Percentiles rank a stretch among this genome's conserved stretches.
Conservation (phyloP, 2,888 invertebrate species). For the Antheraea yamamai region DNA sequence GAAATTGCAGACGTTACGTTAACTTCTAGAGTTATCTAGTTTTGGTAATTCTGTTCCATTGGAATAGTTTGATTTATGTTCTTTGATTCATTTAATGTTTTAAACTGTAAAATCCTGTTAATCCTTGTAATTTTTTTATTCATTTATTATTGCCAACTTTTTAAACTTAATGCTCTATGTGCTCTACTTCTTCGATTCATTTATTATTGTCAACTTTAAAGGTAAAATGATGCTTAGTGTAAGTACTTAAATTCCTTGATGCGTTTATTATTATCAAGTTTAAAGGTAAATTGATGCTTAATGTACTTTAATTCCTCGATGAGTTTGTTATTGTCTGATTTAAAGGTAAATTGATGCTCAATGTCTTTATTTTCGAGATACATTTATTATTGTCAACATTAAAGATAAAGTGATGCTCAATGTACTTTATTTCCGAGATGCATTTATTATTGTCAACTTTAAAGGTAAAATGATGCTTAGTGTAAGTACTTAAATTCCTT, state of each 20-base stretch:
- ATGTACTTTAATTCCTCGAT: too few relatives aligned
- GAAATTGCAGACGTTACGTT: slow-evolving; percentile 56
- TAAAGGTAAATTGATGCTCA: too few relatives aligned
- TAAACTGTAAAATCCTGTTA: too few relatives aligned
- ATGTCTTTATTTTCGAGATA: too few relatives aligned
- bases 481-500: too few relatives aligned
- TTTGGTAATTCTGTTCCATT: slow-evolving; percentile 12
- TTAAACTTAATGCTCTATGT: not conserved
- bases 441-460: not conserved
- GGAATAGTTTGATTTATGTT: not conserved
- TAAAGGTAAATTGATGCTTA: too few relatives aligned
- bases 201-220: not conserved
- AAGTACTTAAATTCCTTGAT: not conserved
- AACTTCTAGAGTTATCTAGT: slow-evolving; percentile 45
- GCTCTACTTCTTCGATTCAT: not conserved
- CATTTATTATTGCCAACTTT: not conserved
- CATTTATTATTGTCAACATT: not conserved
- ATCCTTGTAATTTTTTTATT: not conserved
- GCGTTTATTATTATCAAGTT: too few relatives aligned
- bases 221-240: not conserved
- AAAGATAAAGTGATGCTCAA: not conserved
- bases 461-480: not conserved
- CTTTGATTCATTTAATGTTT: not conserved
- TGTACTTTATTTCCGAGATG: not conserved
- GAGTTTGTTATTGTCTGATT: too few relatives aligned